Percentiles rank a stretch among this genome's conserved stretches.
Conservation (phyloP, 2,113 vertebrate genomes). For the Dipodomys spectabilis region DNA sequence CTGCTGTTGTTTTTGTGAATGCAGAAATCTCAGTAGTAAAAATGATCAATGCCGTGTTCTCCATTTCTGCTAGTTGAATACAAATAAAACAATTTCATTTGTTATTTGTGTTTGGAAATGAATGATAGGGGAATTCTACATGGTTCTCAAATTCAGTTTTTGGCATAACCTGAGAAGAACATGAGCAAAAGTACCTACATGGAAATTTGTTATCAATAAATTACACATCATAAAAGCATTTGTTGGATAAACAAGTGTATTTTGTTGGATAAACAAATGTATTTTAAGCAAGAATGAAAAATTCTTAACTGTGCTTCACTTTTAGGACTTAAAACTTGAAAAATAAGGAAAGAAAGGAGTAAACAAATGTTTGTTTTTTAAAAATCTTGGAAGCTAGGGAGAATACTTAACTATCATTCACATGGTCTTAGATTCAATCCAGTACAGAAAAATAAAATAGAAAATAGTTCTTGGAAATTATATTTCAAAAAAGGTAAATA, state of each 20-base stretch:
- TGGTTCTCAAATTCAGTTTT: not conserved
- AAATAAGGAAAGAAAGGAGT: not conserved
- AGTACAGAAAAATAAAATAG: no score
- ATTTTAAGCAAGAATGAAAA: not conserved
- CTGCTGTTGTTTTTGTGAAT: not conserved
- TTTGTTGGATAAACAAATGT: not conserved
- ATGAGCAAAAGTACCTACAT: not conserved
- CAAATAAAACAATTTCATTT: not conserved
- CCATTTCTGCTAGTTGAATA: not conserved
- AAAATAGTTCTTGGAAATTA: no score
- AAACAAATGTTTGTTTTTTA: not conserved
- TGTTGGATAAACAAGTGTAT: not conserved
- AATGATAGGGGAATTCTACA: not conserved
- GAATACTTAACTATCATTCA: no score
- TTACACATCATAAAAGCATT: slow-evolving; percentile 7
- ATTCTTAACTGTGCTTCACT: not conserved
- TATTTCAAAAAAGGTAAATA: not conserved
- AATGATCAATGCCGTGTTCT: not conserved
- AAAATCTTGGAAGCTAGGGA: slow-evolving; percentile 14
- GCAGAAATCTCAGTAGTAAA: not conserved
- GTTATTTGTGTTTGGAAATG: not conserved
- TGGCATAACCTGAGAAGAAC: not conserved
- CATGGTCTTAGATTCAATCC: no score
- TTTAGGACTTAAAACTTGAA: not conserved
- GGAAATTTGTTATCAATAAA: not conserved